Percentiles rank a stretch among this genome's conserved stretches.
These are phyloP conservation scores for Cydia pomonella DNA, from an alignment of 1,140 invertebrate species.

Conservation along the genomic window DNA sequence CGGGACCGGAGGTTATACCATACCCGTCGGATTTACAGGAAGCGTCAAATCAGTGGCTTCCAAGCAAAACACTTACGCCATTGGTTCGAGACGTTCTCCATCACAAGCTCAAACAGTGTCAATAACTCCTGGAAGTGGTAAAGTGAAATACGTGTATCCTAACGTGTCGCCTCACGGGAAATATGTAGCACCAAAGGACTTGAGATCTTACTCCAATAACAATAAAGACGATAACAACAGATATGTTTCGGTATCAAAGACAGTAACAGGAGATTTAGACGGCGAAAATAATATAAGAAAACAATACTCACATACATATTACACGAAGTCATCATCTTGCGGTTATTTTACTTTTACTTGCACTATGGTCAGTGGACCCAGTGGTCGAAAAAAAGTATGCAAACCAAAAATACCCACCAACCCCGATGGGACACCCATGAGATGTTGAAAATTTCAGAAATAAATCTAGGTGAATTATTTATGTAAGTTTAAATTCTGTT, in stretches of 20 bases:
- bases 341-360: slow-evolving; percentile 93
- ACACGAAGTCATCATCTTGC: slow-evolving; percentile 91
- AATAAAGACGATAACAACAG: slow-evolving; percentile 66
- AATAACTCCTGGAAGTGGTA: slow-evolving; percentile 81
- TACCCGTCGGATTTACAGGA: slow-evolving; percentile 85
- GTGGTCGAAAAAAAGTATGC: slow-evolving; percentile 89
- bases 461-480: background rate
- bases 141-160: slow-evolving; percentile 72
- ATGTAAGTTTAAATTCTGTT: background rate
- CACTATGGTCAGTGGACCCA: slow-evolving; percentile 87
- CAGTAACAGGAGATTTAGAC: slow-evolving; percentile 85
- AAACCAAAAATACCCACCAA: slow-evolving; percentile 84
- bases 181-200: slow-evolving; percentile 70
- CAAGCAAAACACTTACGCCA: slow-evolving; percentile 81
- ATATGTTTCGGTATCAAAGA: slow-evolving; percentile 88
- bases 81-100: slow-evolving; percentile 80
- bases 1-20: slow-evolving; percentile 83
- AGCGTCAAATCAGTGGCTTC: slow-evolving; percentile 83
- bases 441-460: slow-evolving; percentile 57
- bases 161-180: slow-evolving; percentile 61
- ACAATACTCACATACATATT: slow-evolving; percentile 88
- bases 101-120: slow-evolving; percentile 85
- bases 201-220: slow-evolving; percentile 59
- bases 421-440: slow-evolving; percentile 75
- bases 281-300: slow-evolving; percentile 82